A percentile compares a stretch with the other conserved stretches of the same genome.
Conservation (phyloP, 2,113 vertebrate species). For the Onychostruthus taczanowskii region DNA sequence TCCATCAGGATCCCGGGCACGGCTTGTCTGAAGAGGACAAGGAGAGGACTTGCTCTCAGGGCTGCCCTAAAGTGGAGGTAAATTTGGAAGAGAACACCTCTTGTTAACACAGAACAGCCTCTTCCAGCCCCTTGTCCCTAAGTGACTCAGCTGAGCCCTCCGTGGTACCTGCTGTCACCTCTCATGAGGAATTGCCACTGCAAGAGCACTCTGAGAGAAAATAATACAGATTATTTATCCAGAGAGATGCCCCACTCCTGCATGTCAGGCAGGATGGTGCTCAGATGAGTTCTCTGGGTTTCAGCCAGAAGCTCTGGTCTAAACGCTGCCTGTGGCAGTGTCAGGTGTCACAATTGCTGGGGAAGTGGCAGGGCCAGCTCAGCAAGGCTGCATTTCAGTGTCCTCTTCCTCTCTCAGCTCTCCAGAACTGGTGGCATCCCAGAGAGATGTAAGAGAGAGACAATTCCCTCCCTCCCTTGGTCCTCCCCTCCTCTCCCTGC, state of each 20-base stretch:
- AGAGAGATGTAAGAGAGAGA: neutral
- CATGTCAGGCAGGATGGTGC: neutral
- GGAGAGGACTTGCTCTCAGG: neutral
- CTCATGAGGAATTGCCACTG: neutral
- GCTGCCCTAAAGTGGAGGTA: neutral
- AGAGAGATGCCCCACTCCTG: neutral
- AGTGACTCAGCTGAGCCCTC: neutral
- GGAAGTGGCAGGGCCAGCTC: neutral
- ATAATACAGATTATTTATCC: neutral
- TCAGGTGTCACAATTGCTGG: neutral
- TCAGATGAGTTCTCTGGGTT: neutral
- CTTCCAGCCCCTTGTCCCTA: neutral
- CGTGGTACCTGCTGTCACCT: neutral
- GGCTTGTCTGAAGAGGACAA: neutral
- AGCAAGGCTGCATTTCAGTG: neutral
- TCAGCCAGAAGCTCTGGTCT: neutral
- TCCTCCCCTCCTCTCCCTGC: neutral
- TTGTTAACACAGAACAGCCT: neutral
- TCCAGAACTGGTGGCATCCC: neutral
- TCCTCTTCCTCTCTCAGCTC: neutral
- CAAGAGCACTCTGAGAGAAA: neutral
- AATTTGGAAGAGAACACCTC: neutral
- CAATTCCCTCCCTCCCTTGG: neutral
- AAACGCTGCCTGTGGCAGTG: neutral
- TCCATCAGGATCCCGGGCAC: neutral